Evolutionary conservation across 2,113 vertebrate species (phyloP), one percentile per base, ranked within the genome.

Genomic region (Mesembrinibis cayennensis): DNA sequence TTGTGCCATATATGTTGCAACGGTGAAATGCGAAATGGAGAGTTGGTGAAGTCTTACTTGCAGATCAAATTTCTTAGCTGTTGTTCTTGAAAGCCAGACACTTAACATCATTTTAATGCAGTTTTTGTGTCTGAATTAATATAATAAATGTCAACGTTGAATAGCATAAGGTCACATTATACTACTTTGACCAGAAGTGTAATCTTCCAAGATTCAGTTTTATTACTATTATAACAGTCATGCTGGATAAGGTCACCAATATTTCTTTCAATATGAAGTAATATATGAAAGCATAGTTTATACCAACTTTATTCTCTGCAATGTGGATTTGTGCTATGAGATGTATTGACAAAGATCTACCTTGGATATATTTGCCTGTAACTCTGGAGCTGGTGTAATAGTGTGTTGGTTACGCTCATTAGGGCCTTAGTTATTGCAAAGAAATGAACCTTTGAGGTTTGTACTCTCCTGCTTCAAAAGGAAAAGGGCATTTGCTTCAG

Each of bases 81-180:
- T 97, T 96, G 42, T 94, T 76, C 72, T 97, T 95, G 81, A 95
- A 92, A 97, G 90, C 56, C 83, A 96, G 76, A 66, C 65, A 73
- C 87, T 97, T 98, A 97, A 97, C 94, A 98, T 96, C 87, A 96
- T 97, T 97, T 98, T 97, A 97, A 98, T 98, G 94, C 92, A 97
- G 89, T 97, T 98, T 98, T 98, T 97, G 94, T 97, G 96, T 97
- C 95, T 97, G 97, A 98, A 98, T 98, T 98, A 97, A 97, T 98
- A 97, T 97, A 98, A 98, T 98, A 98, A 98, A 98, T 98, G 98
- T 96, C 98, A 98, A 10, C 91, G 95, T 97, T 97, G 97, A 98
- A 97, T 97, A 96, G 97, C 97, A 97, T 97, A 98, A 98, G 98
- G 98, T 98, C 98, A 98, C 81, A 98, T 98, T 98, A 98, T 98